These are phyloP conservation scores for Opisthocomus hoazin DNA, from an alignment of 2,113 vertebrate genomes.

Conservation along the genomic window DNA sequence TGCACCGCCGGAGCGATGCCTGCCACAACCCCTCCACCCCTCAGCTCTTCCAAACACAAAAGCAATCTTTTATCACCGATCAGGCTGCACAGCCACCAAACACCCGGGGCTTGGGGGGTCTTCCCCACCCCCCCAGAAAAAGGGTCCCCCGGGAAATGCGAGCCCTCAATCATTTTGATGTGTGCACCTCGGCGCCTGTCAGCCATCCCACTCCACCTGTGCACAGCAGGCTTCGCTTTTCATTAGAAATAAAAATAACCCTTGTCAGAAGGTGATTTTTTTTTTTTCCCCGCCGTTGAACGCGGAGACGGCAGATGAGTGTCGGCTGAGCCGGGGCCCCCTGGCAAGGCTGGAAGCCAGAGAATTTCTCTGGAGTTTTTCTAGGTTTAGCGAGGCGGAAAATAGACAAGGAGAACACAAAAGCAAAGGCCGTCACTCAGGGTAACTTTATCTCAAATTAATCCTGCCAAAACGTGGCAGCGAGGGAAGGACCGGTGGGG, in stretches of 20 bases:
- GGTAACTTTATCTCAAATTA: conserved; percentile 26
- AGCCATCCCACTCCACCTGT: not conserved
- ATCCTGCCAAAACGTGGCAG: conserved; percentile 15
- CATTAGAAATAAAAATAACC: conserved; percentile 27
- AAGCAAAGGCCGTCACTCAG: conserved; percentile 43
- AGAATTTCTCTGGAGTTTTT: conserved; percentile 45
- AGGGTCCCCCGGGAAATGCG: fast-evolving
- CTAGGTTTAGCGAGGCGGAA: conserved; percentile 42
- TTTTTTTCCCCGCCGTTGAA: not conserved
- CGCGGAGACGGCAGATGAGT: not conserved
- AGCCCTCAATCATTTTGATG: not conserved
- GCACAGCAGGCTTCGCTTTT: conserved; percentile 7
- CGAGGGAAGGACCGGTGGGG: not conserved
- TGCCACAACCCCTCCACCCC: not conserved
- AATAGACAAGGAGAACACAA: conserved; percentile 60
- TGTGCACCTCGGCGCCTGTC: not conserved
- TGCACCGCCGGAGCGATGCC: fast-evolving
- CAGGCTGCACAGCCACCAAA: not conserved
- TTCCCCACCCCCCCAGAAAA: fast-evolving
- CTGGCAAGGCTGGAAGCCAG: not conserved
- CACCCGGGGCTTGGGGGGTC: fast-evolving
- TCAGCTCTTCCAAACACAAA: not conserved
- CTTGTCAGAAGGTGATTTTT: not conserved
- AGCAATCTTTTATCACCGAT: fast-evolving
- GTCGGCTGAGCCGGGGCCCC: not conserved